These are phyloP conservation scores for Diorhabda sublineata DNA, from an alignment of 1,140 invertebrate species.

Conservation along the genomic window DNA sequence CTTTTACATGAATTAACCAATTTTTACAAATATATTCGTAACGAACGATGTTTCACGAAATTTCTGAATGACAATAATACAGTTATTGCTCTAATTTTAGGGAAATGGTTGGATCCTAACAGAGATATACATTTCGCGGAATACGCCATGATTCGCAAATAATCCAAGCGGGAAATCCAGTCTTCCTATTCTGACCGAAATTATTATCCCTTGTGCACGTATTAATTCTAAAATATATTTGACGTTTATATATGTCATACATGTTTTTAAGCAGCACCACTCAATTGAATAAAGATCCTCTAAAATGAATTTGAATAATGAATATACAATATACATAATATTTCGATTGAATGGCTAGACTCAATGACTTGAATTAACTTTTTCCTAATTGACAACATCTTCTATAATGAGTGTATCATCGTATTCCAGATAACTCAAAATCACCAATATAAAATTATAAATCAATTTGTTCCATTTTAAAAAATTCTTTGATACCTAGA, in stretches of 20 bases:
- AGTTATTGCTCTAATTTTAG: constrained; percentile 2
- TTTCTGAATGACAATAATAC: not conserved
- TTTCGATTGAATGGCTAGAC: no score
- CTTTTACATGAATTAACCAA: not conserved
- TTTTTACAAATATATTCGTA: not conserved
- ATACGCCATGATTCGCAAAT: not conserved
- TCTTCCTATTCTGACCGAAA: not conserved
- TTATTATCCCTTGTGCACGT: not conserved
- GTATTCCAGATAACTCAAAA: no score
- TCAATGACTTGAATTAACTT: no score
- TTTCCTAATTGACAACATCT: no score
- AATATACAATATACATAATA: no score
- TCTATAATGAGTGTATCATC: no score
- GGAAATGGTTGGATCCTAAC: not conserved
- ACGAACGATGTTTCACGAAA: not conserved
- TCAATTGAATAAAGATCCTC: no score
- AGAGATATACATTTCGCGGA: not conserved
- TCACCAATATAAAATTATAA: no score
- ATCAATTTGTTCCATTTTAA: no score
- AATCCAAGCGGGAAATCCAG: not conserved
- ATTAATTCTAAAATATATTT: not conserved
- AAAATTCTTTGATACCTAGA: no score
- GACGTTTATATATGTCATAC: not conserved
- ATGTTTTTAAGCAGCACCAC: no score
- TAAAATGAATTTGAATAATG: no score